Evolutionary conservation across 1,140 invertebrate genomes (phyloP).

Genomic region (Listronotus oregonensis): DNA sequence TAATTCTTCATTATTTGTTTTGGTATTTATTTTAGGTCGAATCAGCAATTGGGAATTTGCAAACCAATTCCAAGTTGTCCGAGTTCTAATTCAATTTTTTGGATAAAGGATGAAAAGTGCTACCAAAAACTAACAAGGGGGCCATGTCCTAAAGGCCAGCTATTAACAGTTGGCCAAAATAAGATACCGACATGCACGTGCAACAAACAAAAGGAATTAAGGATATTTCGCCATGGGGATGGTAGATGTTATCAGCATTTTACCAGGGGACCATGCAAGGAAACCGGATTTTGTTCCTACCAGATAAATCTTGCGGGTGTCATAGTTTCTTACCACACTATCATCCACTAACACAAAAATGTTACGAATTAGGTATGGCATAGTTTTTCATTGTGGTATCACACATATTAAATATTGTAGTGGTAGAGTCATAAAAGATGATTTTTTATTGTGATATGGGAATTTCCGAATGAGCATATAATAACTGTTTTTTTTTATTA

Average conservation of each 20-base stretch:
- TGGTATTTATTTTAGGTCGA: constrained; percentile 49
- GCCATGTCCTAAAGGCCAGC: constrained; percentile 74
- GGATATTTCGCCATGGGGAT: constrained; percentile 49
- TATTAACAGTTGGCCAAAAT: constrained; percentile 62
- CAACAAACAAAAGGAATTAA: constrained; percentile 34
- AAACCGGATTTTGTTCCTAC: constrained; percentile 74
- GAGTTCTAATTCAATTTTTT: constrained; percentile 67
- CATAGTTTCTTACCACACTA: constrained; percentile 71
- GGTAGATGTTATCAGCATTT: constrained; percentile 78
- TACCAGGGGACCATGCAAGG: constrained; percentile 74
- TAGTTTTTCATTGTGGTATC: neutral
- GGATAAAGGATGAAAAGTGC: constrained; percentile 74
- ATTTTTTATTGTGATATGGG: too few relatives aligned
- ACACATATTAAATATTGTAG: too few relatives aligned
- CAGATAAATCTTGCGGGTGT: constrained; percentile 74
- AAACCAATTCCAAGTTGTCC: constrained; percentile 65
- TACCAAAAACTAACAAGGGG: constrained; percentile 71
- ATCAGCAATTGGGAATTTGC: constrained; percentile 70
- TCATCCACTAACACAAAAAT: constrained; percentile 67
- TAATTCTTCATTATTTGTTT: too few relatives aligned
- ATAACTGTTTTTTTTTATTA: too few relatives aligned
- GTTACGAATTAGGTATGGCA: constrained; percentile 74
- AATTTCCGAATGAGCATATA: too few relatives aligned
- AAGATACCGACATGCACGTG: constrained; percentile 37
- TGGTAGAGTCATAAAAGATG: too few relatives aligned